Conservation (phyloP, 2,797 vertebrate species). For the Enteromius fasciolatus region DNA sequence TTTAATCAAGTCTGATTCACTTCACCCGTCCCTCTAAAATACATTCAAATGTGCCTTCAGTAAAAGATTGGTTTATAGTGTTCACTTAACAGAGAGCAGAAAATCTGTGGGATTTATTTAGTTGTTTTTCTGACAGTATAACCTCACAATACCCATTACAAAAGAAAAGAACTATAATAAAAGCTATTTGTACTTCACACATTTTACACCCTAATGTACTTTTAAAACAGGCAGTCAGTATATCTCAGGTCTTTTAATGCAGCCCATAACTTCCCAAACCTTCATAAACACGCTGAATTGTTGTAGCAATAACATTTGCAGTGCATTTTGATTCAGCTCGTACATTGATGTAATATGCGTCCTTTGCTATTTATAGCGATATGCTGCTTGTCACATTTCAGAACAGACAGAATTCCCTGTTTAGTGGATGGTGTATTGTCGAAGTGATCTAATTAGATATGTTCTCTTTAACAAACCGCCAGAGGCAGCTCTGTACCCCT, state of each 20-base stretch:
- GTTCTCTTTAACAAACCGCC: constrained; percentile 30
- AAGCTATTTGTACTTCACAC: neutral
- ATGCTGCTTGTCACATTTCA: constrained; percentile 23
- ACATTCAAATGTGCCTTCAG: constrained; percentile 4
- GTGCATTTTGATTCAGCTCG: neutral
- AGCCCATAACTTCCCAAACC: constrained; percentile 6
- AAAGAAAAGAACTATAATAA: neutral
- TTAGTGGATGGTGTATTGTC: constrained; percentile 28
- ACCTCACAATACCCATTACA: neutral
- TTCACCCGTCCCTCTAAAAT: constrained; percentile 25
- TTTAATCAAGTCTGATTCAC: constrained; percentile 25
- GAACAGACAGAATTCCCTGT: constrained; percentile 28
- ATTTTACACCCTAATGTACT: neutral
- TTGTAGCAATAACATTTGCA: neutral
- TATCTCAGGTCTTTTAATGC: neutral
- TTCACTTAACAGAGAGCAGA: neutral
- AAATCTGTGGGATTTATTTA: neutral
- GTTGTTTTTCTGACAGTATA: neutral
- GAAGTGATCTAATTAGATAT: constrained; percentile 30
- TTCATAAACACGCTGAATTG: constrained; percentile 7
- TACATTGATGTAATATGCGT: constrained; percentile 17
- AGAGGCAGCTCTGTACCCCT: constrained; percentile 15
- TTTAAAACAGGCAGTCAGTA: neutral
- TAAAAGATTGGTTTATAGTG: constrained; percentile 2
- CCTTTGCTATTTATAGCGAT: constrained; percentile 1